phyloP scores from a whole-genome alignment of 2,888 invertebrate species.

The Ectemnius continuus region DNA sequence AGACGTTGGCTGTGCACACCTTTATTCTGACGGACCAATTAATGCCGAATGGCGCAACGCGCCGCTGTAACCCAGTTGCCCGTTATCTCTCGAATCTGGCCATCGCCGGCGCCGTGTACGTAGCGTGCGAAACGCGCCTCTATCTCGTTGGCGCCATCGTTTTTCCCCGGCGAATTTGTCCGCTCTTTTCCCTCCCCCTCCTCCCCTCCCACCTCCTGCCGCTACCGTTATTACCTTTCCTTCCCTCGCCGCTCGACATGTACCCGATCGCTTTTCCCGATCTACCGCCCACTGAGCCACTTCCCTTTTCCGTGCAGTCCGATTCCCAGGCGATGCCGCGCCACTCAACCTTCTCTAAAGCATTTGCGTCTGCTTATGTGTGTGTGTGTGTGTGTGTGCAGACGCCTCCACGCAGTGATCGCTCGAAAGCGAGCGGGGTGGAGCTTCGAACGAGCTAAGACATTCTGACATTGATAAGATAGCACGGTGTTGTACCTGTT shows the following conservation, averaged over 20 bases:
- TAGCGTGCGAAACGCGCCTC: slow-evolving; percentile 70
- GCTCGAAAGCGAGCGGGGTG: not conserved
- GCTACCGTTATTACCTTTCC: slow-evolving; percentile 30
- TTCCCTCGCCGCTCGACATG: slow-evolving; percentile 5
- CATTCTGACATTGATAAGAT: slow-evolving; percentile 7
- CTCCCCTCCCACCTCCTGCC: not conserved
- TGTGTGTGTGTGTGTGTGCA: not conserved
- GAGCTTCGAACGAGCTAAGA: not conserved
- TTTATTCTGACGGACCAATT: slow-evolving; percentile 65
- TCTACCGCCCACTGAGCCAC: not conserved
- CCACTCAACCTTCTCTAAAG: not conserved
- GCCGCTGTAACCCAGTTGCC: slow-evolving; percentile 72
- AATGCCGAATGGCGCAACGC: slow-evolving; percentile 71
- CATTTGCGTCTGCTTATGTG: not conserved
- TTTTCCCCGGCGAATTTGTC: slow-evolving; percentile 46
- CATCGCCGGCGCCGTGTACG: slow-evolving; percentile 49
- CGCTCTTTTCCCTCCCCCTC: slow-evolving; percentile 28
- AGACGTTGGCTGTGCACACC: slow-evolving; percentile 31
- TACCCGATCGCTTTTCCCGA: slow-evolving; percentile 19
- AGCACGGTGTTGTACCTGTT: not conserved
- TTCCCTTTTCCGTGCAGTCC: not conserved
- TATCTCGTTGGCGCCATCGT: slow-evolving; percentile 68
- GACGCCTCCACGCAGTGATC: not conserved
- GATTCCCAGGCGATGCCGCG: not conserved
- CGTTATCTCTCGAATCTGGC: slow-evolving; percentile 65